Conservation (phyloP, 2,113 vertebrate species). For the Myiopsitta monachus region DNA sequence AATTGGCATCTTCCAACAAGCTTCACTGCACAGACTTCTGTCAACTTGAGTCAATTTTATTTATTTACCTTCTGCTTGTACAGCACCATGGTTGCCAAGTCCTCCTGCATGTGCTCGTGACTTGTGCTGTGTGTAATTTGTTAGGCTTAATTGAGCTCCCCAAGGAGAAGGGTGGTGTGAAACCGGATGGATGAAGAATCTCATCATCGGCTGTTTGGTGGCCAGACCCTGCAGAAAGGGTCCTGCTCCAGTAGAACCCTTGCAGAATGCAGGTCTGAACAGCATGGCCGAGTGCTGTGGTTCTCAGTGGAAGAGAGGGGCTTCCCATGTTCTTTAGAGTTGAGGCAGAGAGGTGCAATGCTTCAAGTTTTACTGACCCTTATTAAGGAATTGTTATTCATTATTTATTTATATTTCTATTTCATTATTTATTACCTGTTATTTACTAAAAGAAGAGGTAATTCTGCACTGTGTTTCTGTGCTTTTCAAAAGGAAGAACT, state of each 20-base stretch:
- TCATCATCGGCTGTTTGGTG: background rate
- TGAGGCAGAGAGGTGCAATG: background rate
- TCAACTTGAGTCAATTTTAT: conserved; percentile 31
- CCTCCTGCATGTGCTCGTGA: background rate
- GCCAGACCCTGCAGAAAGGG: background rate
- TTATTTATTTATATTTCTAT: background rate
- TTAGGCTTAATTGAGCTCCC: conserved; percentile 32
- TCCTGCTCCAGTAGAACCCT: background rate
- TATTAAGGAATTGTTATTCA: background rate
- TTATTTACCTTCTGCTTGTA: conserved; percentile 37
- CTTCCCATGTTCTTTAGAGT: background rate
- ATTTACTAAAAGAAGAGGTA: background rate
- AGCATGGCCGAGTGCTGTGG: rapidly evolving
- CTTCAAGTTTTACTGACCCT: background rate
- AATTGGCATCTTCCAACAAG: background rate
- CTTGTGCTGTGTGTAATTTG: background rate
- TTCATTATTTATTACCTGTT: background rate
- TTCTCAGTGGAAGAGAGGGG: background rate
- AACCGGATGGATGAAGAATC: background rate
- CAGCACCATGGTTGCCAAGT: background rate
- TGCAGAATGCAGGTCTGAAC: background rate
- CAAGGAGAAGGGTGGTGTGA: background rate
- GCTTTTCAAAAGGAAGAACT: background rate
- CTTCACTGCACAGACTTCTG: background rate
- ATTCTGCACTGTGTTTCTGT: background rate